Evolutionary conservation across 92 coral and sea anemone genomes (phyloP).

Genomic region (Porites lobata): DNA sequence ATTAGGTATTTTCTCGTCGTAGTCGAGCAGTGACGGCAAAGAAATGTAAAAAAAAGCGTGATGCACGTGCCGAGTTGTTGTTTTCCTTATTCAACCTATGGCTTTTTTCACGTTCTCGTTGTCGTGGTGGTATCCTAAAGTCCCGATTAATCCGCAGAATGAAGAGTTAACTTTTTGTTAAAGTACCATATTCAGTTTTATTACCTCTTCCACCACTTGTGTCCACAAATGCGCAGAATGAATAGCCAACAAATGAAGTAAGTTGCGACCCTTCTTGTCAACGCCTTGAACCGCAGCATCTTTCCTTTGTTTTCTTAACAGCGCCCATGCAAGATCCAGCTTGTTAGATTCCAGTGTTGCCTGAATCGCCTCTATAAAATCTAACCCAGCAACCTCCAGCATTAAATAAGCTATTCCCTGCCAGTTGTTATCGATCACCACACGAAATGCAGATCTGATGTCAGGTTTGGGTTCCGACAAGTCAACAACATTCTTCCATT

Average conservation of each 20-base stretch:
- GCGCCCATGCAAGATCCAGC: slow-evolving; percentile 85
- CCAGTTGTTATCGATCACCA: slow-evolving; percentile 83
- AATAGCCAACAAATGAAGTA: slow-evolving; percentile 85
- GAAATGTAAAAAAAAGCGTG: too few species aligned
- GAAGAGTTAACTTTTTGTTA: too few species aligned
- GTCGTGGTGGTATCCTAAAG: too few species aligned
- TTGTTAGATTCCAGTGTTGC: slow-evolving; percentile 83
- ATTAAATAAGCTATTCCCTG: slow-evolving; percentile 90
- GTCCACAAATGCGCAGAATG: slow-evolving; percentile 59
- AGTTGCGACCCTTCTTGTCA: slow-evolving; percentile 70
- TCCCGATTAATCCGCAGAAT: too few species aligned
- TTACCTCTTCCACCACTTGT: slow-evolving; percentile 74
- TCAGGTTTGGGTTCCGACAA: slow-evolving; percentile 78
- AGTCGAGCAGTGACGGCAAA: too few species aligned
- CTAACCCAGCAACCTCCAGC: slow-evolving; percentile 87
- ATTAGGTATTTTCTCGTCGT: too few species aligned
- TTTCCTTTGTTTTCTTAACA: slow-evolving; percentile 81
- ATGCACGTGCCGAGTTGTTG: too few species aligned
- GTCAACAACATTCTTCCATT: slow-evolving; percentile 62
- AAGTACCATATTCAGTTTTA: too few species aligned
- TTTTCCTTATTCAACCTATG: too few species aligned
- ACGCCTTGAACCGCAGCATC: slow-evolving; percentile 68
- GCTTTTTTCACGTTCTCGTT: too few species aligned
- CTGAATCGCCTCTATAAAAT: slow-evolving; percentile 87
- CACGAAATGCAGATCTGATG: slow-evolving; percentile 81